Evolutionary conservation across 92 coral and sea anemone species (phyloP).

Genomic region (Ricordea florida): DNA sequence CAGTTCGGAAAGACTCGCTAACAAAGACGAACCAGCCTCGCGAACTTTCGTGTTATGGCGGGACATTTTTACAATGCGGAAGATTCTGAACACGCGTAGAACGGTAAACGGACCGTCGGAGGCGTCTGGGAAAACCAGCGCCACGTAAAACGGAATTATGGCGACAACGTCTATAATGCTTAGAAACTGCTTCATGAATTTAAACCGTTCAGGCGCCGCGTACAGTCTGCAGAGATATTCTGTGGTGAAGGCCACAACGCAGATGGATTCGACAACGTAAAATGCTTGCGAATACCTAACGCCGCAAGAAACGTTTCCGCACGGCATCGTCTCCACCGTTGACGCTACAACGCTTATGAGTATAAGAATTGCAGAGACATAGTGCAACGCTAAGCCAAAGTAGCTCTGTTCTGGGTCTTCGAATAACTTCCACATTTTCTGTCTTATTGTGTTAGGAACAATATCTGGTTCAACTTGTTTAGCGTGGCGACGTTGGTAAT

Average conservation of each 20-base stretch:
- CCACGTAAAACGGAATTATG: constrained; percentile 88
- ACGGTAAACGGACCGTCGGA: constrained; percentile 86
- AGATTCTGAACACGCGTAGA: constrained; percentile 87
- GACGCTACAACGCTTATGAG: constrained; percentile 81
- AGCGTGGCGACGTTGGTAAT: constrained; percentile 58
- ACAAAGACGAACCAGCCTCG: constrained; percentile 82
- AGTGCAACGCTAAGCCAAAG: constrained; percentile 79
- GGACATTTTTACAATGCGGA: constrained; percentile 95
- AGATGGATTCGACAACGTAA: constrained; percentile 71
- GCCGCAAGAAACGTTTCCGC: constrained; percentile 78
- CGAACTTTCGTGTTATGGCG: constrained; percentile 88
- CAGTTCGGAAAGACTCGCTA: constrained; percentile 91
- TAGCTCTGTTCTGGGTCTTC: constrained; percentile 88
- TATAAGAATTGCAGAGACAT: constrained; percentile 78
- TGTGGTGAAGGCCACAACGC: constrained; percentile 78
- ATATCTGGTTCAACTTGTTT: constrained; percentile 34
- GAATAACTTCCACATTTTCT: constrained; percentile 88
- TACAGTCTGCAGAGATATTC: constrained; percentile 81
- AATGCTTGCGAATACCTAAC: constrained; percentile 58
- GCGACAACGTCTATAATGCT: constrained; percentile 94
- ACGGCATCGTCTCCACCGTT: constrained; percentile 86
- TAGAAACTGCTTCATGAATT: constrained; percentile 85
- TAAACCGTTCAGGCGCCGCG: constrained; percentile 83
- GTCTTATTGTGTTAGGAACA: constrained; percentile 46
- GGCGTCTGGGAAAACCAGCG: constrained; percentile 70